phyloP scores from a whole-genome alignment of 2,113 vertebrate genomes.

The Misgurnus mizolepis region DNA sequence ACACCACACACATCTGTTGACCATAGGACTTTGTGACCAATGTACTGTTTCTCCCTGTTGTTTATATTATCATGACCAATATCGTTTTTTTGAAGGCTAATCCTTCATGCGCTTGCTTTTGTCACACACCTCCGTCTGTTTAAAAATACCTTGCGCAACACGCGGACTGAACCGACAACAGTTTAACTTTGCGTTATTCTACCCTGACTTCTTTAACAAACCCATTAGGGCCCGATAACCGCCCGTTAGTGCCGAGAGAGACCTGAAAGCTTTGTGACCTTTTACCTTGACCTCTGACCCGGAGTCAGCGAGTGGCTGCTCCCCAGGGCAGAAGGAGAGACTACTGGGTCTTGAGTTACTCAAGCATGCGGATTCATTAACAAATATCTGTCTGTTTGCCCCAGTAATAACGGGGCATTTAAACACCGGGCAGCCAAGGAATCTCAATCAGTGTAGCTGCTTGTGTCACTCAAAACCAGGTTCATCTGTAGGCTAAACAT shows the following conservation, averaged over 20 bases:
- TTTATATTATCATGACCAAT: too few species aligned
- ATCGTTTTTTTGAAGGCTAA: too few species aligned
- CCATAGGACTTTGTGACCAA: not conserved
- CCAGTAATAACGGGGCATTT: conserved; percentile 72
- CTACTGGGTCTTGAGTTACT: conserved; percentile 66
- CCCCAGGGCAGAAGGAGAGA: conserved; percentile 58
- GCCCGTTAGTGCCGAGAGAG: conserved; percentile 65
- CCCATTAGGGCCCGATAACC: conserved; percentile 77
- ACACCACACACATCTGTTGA: conserved; percentile 4
- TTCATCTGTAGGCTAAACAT: conserved; percentile 67
- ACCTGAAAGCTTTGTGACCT: conserved; percentile 72
- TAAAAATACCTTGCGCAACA: not conserved
- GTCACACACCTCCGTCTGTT: not conserved
- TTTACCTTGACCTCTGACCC: conserved; percentile 74
- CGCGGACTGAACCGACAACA: conserved; percentile 35
- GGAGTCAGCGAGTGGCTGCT: conserved; percentile 53
- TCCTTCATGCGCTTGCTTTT: not conserved
- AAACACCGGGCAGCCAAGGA: conserved; percentile 57
- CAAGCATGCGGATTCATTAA: conserved; percentile 77
- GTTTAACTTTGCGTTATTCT: conserved; percentile 55
- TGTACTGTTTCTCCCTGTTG: not conserved
- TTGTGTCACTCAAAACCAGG: conserved; percentile 71
- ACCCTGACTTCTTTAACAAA: conserved; percentile 60
- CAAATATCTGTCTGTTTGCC: conserved; percentile 81
- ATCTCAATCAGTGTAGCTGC: conserved; percentile 64